Evolutionary conservation across 2,113 vertebrate genomes (phyloP).

Genomic region (Amphilophus citrinellus): DNA sequence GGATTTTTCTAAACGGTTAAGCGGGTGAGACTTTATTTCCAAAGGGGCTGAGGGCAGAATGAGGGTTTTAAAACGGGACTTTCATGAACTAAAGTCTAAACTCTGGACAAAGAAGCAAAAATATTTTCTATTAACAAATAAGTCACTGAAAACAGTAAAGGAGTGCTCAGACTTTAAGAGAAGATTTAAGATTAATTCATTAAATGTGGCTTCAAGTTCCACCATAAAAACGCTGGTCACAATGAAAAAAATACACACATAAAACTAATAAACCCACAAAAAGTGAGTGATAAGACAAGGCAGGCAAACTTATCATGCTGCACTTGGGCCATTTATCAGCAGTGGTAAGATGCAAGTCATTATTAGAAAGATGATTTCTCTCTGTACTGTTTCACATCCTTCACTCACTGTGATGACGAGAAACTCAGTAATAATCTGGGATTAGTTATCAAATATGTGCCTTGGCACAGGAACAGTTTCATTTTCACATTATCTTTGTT

Average conservation of each 20-base stretch:
- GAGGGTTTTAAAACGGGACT: background rate
- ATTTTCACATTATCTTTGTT: fast-evolving
- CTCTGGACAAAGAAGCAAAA: background rate
- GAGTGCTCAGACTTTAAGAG: background rate
- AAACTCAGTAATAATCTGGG: background rate
- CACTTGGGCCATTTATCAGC: too few relatives aligned
- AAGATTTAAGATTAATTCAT: background rate
- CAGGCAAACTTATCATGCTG: too few relatives aligned
- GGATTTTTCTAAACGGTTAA: conserved; percentile 55
- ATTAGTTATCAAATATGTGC: background rate
- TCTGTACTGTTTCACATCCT: background rate
- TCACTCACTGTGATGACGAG: background rate
- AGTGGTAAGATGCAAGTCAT: too few relatives aligned
- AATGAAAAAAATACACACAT: background rate
- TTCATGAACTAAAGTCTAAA: background rate
- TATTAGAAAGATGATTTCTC: background rate
- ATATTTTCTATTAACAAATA: background rate
- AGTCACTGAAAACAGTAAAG: background rate
- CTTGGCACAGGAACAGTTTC: fast-evolving
- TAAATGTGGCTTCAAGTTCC: conserved; percentile 2
- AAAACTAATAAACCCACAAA: background rate
- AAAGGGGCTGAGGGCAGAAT: background rate
- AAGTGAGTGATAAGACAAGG: too few relatives aligned
- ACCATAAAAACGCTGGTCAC: background rate
- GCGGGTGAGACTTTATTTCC: conserved; percentile 28